Evolutionary conservation across 2,888 invertebrate genomes (phyloP).

Genomic region (Noctua janthe): DNA sequence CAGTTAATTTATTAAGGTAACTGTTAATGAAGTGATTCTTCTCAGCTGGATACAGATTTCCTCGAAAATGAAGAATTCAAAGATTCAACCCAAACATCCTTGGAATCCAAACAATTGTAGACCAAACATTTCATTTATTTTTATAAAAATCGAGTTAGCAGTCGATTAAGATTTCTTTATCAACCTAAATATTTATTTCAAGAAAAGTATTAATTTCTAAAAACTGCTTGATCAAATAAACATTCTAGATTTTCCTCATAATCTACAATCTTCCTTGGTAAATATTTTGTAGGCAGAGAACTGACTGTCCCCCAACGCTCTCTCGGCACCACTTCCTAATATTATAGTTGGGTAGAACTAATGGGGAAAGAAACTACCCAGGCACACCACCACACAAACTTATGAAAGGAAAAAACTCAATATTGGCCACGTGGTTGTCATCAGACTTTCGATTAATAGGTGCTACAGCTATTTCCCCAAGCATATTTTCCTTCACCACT

Average conservation of each 20-base stretch:
- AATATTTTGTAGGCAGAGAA: no score
- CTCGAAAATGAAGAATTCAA: constrained; percentile 27
- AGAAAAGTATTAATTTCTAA: not conserved
- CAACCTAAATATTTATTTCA: constrained; percentile 30
- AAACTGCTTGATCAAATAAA: constrained; percentile 6
- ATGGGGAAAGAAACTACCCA: not conserved
- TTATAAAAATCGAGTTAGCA: constrained; percentile 25
- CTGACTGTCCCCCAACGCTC: not conserved
- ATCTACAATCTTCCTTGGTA: no score
- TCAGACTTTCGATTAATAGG: not conserved
- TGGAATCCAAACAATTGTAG: constrained; percentile 26
- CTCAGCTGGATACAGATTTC: constrained; percentile 29
- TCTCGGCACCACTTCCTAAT: not conserved
- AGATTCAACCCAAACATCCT: constrained; percentile 19
- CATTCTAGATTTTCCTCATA: not conserved
- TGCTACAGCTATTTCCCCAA: not conserved
- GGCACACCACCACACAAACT: not conserved
- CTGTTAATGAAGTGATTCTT: constrained; percentile 47
- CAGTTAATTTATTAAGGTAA: constrained; percentile 44
- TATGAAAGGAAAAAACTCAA: not conserved
- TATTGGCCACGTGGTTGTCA: not conserved
- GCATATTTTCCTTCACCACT: not conserved
- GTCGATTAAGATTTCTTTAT: constrained; percentile 20
- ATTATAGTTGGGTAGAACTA: not conserved
- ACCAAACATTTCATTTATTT: constrained; percentile 34